These are phyloP conservation scores for Argopecten irradians DNA, from an alignment of 1,140 invertebrate genomes.

Conservation along the genomic window DNA sequence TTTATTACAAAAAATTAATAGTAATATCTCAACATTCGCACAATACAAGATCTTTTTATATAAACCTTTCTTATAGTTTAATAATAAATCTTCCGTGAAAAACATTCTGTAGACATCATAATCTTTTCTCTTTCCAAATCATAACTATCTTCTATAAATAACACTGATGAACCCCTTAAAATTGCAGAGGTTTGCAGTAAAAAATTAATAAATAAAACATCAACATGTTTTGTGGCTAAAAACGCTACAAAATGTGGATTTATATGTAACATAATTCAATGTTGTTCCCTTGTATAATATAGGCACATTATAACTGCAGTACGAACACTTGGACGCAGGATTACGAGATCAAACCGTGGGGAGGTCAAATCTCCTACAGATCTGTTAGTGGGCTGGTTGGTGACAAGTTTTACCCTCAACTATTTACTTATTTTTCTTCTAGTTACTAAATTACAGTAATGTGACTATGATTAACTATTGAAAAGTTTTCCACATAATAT, in stretches of 20 bases:
- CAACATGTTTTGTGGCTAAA: constrained; percentile 21
- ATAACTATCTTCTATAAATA: constrained; percentile 11
- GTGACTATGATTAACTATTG: background rate
- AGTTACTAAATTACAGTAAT: background rate
- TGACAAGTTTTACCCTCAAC: background rate
- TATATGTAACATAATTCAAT: constrained; percentile 18
- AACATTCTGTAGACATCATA: constrained; percentile 17
- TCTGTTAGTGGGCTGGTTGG: background rate
- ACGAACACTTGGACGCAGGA: background rate
- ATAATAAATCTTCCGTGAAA: constrained; percentile 18
- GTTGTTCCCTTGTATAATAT: constrained; percentile 18
- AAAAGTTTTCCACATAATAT: background rate
- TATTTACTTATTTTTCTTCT: background rate
- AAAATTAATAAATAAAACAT: constrained; percentile 24
- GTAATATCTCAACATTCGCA: constrained; percentile 21
- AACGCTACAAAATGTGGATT: constrained; percentile 22
- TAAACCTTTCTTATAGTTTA: constrained; percentile 19
- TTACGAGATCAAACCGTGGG: background rate
- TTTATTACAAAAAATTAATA: constrained; percentile 24
- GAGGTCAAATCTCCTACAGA: constrained; percentile 2
- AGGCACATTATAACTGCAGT: constrained; percentile 1
- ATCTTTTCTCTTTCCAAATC: constrained; percentile 15
- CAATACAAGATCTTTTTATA: constrained; percentile 23
- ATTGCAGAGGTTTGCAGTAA: constrained; percentile 16
- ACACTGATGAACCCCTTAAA: constrained; percentile 7